Conservation (phyloP, 2,113 vertebrate genomes). For the Festucalex cinctus region DNA sequence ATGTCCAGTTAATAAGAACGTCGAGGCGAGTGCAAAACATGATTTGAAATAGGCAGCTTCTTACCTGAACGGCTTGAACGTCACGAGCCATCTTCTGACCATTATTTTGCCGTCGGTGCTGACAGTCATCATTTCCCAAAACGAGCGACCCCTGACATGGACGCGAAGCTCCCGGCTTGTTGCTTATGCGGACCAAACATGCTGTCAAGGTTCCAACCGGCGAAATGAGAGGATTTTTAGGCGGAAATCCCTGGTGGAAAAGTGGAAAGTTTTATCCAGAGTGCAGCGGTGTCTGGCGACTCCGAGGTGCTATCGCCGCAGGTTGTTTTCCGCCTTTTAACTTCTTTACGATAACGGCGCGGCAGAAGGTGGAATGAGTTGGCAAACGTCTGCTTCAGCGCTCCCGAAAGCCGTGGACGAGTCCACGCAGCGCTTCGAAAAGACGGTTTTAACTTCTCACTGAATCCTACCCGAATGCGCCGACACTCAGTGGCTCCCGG, state of each 20-base stretch:
- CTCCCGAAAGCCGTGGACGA: too few relatives aligned
- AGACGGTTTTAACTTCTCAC: constrained; percentile 22
- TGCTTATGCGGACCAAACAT: constrained; percentile 40
- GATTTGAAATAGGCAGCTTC: constrained; percentile 15
- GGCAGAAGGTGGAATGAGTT: background rate
- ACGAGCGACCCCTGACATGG: constrained; percentile 47
- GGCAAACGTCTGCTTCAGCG: background rate
- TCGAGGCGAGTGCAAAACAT: background rate
- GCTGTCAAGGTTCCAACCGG: constrained; percentile 20
- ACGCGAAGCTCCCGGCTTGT: constrained; percentile 37
- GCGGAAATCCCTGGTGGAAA: background rate
- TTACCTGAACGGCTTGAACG: constrained; percentile 98
- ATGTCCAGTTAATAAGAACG: background rate
- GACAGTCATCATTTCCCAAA: constrained; percentile 79
- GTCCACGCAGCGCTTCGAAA: background rate
- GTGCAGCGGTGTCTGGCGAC: background rate
- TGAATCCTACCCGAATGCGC: constrained; percentile 20
- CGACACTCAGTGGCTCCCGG: constrained; percentile 1
- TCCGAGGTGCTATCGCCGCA: constrained; percentile 13
- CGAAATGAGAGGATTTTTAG: background rate
- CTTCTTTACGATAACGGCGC: background rate
- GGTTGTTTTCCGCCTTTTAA: background rate
- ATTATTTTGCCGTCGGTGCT: constrained; percentile 90
- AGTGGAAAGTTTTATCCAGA: constrained; percentile 41
- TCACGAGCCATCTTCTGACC: constrained; percentile 94